Conservation (phyloP, 2,888 invertebrate species). For the Chirona hameri region DNA sequence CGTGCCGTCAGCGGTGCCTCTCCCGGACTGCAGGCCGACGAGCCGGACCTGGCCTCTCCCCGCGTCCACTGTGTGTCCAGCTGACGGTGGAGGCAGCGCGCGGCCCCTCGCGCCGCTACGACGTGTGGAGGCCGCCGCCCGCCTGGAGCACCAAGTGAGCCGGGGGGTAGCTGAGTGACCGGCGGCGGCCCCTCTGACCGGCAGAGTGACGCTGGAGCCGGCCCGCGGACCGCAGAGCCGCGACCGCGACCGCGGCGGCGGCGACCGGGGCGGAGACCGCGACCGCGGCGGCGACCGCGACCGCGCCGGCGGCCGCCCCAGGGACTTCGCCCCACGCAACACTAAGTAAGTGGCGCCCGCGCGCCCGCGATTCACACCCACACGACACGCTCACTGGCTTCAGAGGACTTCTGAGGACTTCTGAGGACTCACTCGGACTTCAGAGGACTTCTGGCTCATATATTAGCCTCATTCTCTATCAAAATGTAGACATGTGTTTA, state of each 20-base stretch:
- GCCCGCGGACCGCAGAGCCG: slow-evolving; percentile 6
- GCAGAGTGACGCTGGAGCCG: not conserved
- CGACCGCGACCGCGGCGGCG: not conserved
- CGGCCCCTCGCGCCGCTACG: slow-evolving; percentile 25
- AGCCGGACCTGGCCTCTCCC: not conserved
- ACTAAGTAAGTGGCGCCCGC: not conserved
- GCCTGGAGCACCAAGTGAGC: not conserved
- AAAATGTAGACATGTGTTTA: too few species aligned
- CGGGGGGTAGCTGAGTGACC: not conserved
- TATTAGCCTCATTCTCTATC: too few species aligned
- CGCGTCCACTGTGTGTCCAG: not conserved
- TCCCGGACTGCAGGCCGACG: not conserved
- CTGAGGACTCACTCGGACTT: too few species aligned
- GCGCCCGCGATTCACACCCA: too few species aligned
- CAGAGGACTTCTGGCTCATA: too few species aligned
- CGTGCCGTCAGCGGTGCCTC: too few species aligned
- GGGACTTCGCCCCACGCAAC: not conserved
- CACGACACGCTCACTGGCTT: too few species aligned
- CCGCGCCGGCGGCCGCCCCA: too few species aligned
- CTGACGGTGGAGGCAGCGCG: slow-evolving; percentile 23
- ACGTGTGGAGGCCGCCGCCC: not conserved
- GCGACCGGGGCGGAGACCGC: too few species aligned
- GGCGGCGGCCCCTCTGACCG: not conserved
- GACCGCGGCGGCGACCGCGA: too few species aligned
- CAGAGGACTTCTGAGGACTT: too few species aligned